phyloP scores from a whole-genome alignment of 2,113 vertebrate genomes.

The Motacilla tschutschensis region DNA sequence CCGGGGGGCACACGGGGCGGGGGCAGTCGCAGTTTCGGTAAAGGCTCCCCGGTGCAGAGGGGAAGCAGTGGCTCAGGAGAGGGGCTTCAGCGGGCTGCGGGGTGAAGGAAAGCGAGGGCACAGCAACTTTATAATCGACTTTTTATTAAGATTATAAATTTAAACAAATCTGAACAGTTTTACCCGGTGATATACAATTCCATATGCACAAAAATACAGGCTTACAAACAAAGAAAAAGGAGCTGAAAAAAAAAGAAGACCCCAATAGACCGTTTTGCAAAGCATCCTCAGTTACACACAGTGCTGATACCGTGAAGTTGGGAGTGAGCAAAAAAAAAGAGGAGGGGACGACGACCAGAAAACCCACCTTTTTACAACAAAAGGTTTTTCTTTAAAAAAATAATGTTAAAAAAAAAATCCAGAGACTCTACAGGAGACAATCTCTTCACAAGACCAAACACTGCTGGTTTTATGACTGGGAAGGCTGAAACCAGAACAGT shows the following conservation, averaged over 20 bases:
- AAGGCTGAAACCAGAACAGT: conserved; percentile 53
- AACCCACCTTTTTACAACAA: conserved; percentile 92
- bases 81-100: background rate
- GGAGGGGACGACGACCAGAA: background rate
- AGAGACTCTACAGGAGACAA: conserved; percentile 62
- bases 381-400: conserved; percentile 74
- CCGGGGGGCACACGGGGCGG: background rate
- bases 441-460: conserved; percentile 75
- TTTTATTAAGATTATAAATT: conserved; percentile 95
- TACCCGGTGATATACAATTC: conserved; percentile 92
- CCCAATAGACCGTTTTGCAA: conserved; percentile 79
- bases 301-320: conserved; percentile 78
- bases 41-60: background rate
- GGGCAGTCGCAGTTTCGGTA: background rate
- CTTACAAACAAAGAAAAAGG: conserved; percentile 72
- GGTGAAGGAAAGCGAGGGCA: background rate
- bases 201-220: conserved; percentile 88
- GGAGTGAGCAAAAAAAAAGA: conserved; percentile 64
- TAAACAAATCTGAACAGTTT: conserved; percentile 93
- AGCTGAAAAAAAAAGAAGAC: conserved; percentile 32
- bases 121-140: conserved; percentile 66
- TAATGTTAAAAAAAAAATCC: background rate
- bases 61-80: background rate
- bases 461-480: conserved; percentile 76
- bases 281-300: conserved; percentile 84